Conservation (phyloP, 2,797 vertebrate species). For the Ptychobarbus kaznakovi region DNA sequence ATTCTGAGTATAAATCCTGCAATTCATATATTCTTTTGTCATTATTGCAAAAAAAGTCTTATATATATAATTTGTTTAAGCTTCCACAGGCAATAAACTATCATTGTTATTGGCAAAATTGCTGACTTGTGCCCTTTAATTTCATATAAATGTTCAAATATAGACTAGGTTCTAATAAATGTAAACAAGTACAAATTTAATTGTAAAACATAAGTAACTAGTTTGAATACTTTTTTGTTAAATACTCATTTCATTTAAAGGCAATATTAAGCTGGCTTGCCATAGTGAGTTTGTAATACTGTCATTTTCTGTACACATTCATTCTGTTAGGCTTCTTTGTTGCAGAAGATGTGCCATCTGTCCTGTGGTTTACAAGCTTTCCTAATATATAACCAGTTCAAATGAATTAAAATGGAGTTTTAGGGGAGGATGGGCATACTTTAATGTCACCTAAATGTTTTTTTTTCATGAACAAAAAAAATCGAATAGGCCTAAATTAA, state of each 20-base stretch:
- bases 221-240: background rate
- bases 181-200: too few species aligned
- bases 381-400: background rate
- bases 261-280: slow-evolving; percentile 7
- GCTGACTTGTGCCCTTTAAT: too few species aligned
- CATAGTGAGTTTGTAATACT: slow-evolving; percentile 32
- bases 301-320: slow-evolving; percentile 34
- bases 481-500: background rate
- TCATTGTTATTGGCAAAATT: too few species aligned
- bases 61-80: too few species aligned
- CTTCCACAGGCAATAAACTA: too few species aligned
- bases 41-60: too few species aligned
- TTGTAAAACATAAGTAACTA: too few species aligned
- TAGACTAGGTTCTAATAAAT: too few species aligned
- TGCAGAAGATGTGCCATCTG: slow-evolving; percentile 21
- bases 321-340: slow-evolving; percentile 4
- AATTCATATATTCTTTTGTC: too few species aligned
- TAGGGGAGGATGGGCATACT: background rate
- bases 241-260: background rate
- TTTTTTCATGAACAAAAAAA: background rate
- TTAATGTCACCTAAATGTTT: background rate
- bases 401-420: background rate
- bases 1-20: too few species aligned
- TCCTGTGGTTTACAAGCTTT: slow-evolving; percentile 5
- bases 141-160: too few species aligned